Evolutionary conservation across 1,140 invertebrate genomes (phyloP).

Genomic region (Aphaenogaster ashmeadi): DNA sequence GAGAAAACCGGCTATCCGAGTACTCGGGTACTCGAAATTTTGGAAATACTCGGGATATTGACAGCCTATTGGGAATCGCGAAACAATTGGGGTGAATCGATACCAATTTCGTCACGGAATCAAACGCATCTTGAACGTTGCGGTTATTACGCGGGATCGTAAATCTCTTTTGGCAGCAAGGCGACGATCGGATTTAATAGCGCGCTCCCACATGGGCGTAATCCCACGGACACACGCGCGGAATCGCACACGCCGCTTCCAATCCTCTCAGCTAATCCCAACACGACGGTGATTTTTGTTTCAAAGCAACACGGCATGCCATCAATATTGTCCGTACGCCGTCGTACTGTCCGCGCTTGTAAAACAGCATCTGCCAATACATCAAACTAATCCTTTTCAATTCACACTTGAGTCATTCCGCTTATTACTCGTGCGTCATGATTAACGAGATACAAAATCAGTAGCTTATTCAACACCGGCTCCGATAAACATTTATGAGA

Average conservation of each 20-base stretch:
- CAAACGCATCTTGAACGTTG: background rate
- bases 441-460: constrained; percentile 36
- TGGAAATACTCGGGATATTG: no score
- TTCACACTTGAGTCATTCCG: constrained; percentile 27
- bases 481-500: background rate
- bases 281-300: constrained; percentile 48
- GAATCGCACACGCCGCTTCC: constrained; percentile 16
- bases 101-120: background rate
- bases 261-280: constrained; percentile 34
- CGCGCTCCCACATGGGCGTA: background rate
- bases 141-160: background rate
- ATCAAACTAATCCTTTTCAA: constrained; percentile 41
- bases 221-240: background rate
- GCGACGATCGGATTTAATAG: constrained; percentile 33
- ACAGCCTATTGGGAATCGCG: background rate
- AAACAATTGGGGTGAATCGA: background rate
- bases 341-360: background rate
- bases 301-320: constrained; percentile 11
- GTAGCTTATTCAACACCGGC: background rate
- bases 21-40: no score
- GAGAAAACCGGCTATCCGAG: no score
- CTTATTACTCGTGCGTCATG: background rate
- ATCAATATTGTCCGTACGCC: constrained; percentile 27
- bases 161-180: constrained; percentile 25
- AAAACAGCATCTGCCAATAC: constrained; percentile 34